Evolutionary conservation across 2,888 invertebrate genomes (phyloP).

Genomic region (Ramazzottius varieornatus): DNA sequence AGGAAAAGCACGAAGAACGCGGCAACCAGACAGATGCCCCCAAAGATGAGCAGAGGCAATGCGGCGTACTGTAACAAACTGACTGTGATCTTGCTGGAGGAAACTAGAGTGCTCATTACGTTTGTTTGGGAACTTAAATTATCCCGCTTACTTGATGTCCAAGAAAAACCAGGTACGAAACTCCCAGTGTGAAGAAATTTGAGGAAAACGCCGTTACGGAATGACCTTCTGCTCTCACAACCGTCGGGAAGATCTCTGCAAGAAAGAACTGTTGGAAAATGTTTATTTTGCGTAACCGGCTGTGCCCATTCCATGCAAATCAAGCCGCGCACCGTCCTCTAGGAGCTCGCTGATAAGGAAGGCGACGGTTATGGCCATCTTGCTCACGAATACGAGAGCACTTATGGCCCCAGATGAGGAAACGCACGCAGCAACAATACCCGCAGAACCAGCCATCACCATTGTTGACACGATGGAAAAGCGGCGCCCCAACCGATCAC

Average conservation of each 20-base stretch:
- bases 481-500: background rate
- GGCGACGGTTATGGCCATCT: background rate
- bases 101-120: too few species aligned
- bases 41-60: background rate
- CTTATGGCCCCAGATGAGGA: background rate
- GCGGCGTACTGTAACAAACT: background rate
- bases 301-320: too few species aligned
- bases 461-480: background rate
- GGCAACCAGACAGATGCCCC: background rate
- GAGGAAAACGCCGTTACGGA: background rate
- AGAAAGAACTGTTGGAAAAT: background rate
- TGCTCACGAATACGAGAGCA: background rate
- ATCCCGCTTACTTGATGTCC: background rate
- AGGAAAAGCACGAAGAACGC: background rate
- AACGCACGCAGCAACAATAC: background rate
- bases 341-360: background rate
- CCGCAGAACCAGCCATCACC: background rate
- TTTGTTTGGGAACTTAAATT: too few species aligned
- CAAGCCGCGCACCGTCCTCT: background rate
- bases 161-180: background rate
- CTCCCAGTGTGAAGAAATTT: conserved; percentile 1
- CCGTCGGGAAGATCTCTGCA: background rate
- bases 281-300: background rate
- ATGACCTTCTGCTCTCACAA: background rate
- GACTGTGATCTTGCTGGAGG: too few species aligned